phyloP scores from a whole-genome alignment of 2,113 vertebrate species.

The Eleginops maclovinus region DNA sequence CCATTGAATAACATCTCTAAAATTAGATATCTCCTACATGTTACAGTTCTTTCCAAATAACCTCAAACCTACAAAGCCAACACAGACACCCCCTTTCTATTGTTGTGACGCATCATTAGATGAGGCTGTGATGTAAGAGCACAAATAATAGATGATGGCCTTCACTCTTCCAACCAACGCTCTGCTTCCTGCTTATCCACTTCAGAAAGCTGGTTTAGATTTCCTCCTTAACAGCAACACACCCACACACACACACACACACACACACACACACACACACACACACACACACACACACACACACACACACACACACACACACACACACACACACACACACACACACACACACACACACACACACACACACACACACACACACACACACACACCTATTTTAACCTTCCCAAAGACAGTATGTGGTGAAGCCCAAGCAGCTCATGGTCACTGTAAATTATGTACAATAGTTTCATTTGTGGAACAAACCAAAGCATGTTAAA shows the following conservation, averaged over 20 bases:
- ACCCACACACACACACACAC: neutral
- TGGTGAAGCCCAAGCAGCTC: neutral
- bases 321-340: slow-evolving; percentile 27
- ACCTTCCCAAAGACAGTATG: neutral
- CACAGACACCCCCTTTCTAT: neutral
- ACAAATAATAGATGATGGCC: slow-evolving; percentile 47
- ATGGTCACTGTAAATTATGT: neutral
- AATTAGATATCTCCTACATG: slow-evolving; percentile 13
- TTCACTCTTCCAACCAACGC: slow-evolving; percentile 25
- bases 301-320: neutral
- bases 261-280: slow-evolving; percentile 5
- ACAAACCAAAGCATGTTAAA: neutral
- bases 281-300: slow-evolving; percentile 18
- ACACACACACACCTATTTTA: slow-evolving; percentile 12
- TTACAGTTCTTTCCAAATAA: slow-evolving; percentile 16
- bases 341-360: no score
- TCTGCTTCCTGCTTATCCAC: slow-evolving; percentile 28
- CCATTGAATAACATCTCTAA: slow-evolving; percentile 22
- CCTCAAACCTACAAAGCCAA: neutral
- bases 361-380: no score
- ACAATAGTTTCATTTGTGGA: neutral
- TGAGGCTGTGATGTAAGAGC: slow-evolving; percentile 55
- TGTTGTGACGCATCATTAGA: slow-evolving; percentile 56
- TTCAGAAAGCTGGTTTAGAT: slow-evolving; percentile 22
- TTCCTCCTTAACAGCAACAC: slow-evolving; percentile 20